Evolutionary conservation across 2,113 vertebrate genomes (phyloP), one percentile per base, ranked within the genome.

Genomic region (Leiothrix lutea): DNA sequence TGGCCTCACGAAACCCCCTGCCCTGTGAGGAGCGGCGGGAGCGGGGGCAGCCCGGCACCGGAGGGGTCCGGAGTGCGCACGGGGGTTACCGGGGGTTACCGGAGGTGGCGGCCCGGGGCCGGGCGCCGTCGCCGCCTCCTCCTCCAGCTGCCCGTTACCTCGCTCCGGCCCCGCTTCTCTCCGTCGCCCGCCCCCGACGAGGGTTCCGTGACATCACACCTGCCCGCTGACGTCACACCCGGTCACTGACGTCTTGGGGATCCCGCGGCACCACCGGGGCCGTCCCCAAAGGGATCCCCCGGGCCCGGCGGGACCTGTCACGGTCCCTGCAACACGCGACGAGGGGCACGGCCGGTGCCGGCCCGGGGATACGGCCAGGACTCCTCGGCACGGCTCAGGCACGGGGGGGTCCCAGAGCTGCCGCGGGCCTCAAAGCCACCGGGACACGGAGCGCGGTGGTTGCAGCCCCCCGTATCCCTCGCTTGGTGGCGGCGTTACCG

Each of bases 221-320:
- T 20, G 33, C 15, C 60, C 22, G 33, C 6, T 88, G 97, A 98
- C 93, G 95, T 97, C 97, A 97, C 95, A 87, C 58, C 64, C 40
- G 88, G 28, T 57, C 91, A 90, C 95, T 98, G 98, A 98, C 98
- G 98, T 97, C 97, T 92, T 81, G 97, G 98, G 98, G 98, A 98
- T 98, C 98, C 98, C 98, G 94, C 88, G 92, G 94, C 93, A 74
- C 47, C 96, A 45, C 93, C 87, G 85, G 93, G 79, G 80, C 92
- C 66, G 70, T 90, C 66, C 69, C 56, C 80, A n/a, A 3, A 80
- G 86, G 73, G 69, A 83, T 71, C 24, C 73, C 89, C 38, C 44
- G 13, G 22, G 14, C 20, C 14, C 50, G 5, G 14, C 5, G 40
- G 48, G 42, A 47, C n/a, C 47, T 8, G 5, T 7, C 9, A 21